These are phyloP conservation scores for Ariolimax columbianus DNA, from an alignment of 2,888 invertebrate genomes.

Conservation along the genomic window DNA sequence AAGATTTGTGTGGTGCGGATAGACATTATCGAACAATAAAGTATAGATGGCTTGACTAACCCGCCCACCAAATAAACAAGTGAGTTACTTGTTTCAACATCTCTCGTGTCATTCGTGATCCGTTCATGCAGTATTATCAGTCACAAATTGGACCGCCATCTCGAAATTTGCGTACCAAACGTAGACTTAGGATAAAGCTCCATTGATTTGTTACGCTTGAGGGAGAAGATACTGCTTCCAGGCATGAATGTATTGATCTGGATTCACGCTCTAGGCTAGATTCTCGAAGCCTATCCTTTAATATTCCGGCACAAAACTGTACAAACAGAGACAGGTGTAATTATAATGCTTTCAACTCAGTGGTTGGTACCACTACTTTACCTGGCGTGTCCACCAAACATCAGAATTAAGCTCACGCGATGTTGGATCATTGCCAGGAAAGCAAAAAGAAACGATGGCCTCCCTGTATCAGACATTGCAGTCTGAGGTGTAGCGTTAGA, in stretches of 20 bases:
- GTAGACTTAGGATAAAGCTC: not conserved
- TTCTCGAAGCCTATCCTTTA: not conserved
- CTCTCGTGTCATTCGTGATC: not conserved
- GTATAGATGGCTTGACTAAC: not conserved
- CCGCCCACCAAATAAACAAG: not conserved
- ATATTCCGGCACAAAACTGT: not conserved
- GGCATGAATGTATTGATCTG: not conserved
- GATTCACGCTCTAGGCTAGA: not conserved
- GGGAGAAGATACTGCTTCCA: not conserved
- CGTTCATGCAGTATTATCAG: not conserved
- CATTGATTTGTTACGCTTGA: not conserved
- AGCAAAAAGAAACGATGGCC: no score
- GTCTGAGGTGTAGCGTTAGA: no score
- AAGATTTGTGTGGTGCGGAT: not conserved
- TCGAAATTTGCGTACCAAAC: not conserved
- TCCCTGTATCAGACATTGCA: no score
- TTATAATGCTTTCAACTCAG: not conserved
- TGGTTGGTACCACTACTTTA: not conserved
- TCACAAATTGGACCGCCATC: constrained; percentile 1
- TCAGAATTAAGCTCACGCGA: not conserved
- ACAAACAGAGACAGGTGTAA: not conserved
- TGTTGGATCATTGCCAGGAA: not conserved
- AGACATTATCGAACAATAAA: not conserved
- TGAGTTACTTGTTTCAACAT: not conserved
- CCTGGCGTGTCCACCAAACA: not conserved